Conservation (phyloP, 2,888 invertebrate genomes). For the Ganaspis brasiliensis region DNA sequence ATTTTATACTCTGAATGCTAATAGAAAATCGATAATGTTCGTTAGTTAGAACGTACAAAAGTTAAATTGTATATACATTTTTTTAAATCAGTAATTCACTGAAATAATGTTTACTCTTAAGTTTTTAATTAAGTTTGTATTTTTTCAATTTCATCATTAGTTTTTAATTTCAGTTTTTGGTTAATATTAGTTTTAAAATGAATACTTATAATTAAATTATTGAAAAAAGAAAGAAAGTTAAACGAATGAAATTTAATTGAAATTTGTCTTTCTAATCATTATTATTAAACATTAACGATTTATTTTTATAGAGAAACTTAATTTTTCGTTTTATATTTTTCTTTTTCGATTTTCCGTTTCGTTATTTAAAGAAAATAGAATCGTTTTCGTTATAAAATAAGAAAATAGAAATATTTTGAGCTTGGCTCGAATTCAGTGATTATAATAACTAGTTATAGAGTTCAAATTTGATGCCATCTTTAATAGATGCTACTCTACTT, state of each 20-base stretch:
- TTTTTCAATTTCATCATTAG: too few relatives aligned
- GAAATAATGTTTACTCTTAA: not conserved
- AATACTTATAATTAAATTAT: too few relatives aligned
- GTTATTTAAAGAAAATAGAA: not conserved
- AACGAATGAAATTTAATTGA: too few relatives aligned
- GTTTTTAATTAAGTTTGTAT: too few relatives aligned
- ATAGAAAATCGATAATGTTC: constrained; percentile 28
- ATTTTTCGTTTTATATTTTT: constrained; percentile 24
- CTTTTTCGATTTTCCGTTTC: constrained; percentile 34
- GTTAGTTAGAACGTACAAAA: constrained; percentile 24
- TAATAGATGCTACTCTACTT: constrained; percentile 8
- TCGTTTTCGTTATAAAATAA: not conserved
- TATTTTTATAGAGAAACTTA: too few relatives aligned
- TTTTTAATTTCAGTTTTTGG: too few relatives aligned
- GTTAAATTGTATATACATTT: constrained; percentile 31
- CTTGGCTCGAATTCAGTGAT: constrained; percentile 22
- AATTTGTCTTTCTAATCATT: too few relatives aligned
- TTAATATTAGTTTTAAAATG: too few relatives aligned
- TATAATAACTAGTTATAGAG: not conserved
- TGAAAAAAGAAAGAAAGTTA: too few relatives aligned
- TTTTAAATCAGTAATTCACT: constrained; percentile 22
- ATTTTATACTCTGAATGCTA: constrained; percentile 39
- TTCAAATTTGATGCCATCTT: constrained; percentile 9
- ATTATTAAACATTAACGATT: too few relatives aligned
- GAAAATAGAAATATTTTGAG: not conserved